Percentiles rank a stretch among this genome's conserved stretches.
Evolutionary conservation across 2,113 vertebrate genomes (phyloP).

Genomic region (Plecotus auritus): DNA sequence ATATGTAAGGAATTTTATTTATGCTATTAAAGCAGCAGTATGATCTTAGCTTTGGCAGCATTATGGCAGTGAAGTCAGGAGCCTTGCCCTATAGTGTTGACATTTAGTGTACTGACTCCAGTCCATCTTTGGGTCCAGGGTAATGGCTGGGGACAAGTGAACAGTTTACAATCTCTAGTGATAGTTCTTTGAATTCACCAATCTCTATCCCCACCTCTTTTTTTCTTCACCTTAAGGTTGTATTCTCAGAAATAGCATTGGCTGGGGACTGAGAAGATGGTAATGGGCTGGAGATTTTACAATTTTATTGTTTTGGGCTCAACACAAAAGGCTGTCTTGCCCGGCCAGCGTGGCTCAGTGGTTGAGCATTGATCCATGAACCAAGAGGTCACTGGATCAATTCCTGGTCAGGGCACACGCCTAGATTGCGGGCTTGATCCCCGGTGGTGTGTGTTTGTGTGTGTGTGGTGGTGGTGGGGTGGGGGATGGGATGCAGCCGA

Average conservation of each 20-base stretch:
- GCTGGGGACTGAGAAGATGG: not conserved
- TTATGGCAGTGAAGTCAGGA: not conserved
- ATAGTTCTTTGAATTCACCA: not conserved
- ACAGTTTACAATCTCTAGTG: not conserved
- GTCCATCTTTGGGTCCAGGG: not conserved
- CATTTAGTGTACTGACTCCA: not conserved
- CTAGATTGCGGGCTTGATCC: no score
- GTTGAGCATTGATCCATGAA: no score
- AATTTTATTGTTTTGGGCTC: not conserved
- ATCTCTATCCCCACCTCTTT: accelerated
- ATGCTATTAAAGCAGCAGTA: not conserved
- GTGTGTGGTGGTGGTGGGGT: no score
- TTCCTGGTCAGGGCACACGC: no score
- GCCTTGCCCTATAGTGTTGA: not conserved
- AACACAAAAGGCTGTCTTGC: not conserved
- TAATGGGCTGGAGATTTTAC: not conserved
- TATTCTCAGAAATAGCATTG: not conserved
- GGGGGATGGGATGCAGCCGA: no score
- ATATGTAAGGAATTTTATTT: not conserved
- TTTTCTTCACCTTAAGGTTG: not conserved
- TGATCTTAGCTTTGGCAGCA: not conserved
- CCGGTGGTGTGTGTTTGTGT: no score
- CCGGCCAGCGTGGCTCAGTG: no score
- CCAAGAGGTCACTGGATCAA: no score
- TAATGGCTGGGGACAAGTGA: accelerated